These are phyloP conservation scores for Charadrius vociferus DNA, from an alignment of 2,113 vertebrate species.

Conservation along the genomic window DNA sequence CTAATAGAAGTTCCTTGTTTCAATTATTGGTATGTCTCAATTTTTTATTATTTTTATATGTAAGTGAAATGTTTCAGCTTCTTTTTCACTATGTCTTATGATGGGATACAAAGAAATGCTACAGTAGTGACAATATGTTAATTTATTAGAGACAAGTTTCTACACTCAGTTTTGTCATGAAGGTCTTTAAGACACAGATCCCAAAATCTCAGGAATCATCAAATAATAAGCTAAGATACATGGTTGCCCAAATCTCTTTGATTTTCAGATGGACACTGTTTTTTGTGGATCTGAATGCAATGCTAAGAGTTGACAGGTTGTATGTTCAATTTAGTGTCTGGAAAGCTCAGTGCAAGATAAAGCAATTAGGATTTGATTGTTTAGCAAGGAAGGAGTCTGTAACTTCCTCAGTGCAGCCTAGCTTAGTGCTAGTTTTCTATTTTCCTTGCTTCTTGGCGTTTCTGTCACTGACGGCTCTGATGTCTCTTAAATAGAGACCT, in stretches of 20 bases:
- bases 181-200: background rate
- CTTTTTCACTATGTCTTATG: background rate
- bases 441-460: background rate
- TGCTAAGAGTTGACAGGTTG: background rate
- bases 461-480: background rate
- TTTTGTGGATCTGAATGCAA: background rate
- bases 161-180: background rate
- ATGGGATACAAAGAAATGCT: background rate
- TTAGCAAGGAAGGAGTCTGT: background rate
- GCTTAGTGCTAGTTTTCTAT: background rate
- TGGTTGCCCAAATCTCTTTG: background rate
- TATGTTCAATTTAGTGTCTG: background rate
- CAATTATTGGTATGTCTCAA: background rate
- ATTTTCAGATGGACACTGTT: background rate
- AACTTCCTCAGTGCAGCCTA: background rate
- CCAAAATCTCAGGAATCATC: background rate
- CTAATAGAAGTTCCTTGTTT: background rate
- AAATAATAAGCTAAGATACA: background rate
- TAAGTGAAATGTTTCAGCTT: background rate
- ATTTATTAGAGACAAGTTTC: background rate
- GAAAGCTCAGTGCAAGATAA: background rate
- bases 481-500: background rate
- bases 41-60: background rate
- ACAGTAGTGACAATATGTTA: background rate
- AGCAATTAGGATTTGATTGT: background rate